Evolutionary conservation across 2,797 vertebrate species (phyloP), one percentile per base, ranked within the genome.

Genomic region (Forpus xanthops): DNA sequence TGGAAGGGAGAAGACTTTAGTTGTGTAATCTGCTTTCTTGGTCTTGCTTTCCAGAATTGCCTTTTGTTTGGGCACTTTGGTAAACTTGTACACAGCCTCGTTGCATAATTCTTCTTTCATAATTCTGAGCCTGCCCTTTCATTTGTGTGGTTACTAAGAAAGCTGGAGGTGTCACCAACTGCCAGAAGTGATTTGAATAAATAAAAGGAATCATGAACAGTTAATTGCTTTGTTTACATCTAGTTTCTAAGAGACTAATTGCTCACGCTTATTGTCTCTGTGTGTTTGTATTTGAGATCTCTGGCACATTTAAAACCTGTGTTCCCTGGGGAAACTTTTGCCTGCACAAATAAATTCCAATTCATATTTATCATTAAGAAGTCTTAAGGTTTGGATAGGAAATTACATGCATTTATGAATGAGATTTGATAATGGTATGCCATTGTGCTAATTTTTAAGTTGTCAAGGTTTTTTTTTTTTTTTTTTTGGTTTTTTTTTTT

Each of bases 181-280:
- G 82, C 90, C 88, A 86, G 60, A 91, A 89, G 20, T 79, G 28
- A 83, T 90, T 47, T 93, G 90, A 88, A 94, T 90, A 94, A 87
- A 89, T 76, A 78, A 92, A 67, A 76, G 62, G 73, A 93, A 78
- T 83, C 39, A 12, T 66, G 83, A 94, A 87, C 93, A 56, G 84
- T 85, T 92, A 80, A 78, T 88, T 94, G 94, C 73, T 94, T 67
- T 97, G 85, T 95, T 89, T 96, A 73, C 78, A n/a, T 77, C 61
- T 66, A 55, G 56, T 93, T 97, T 79, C 90, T 92, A 96, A 77
- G 96, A 90, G 64, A 95, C 83, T 64, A 94, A 68, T 27, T 79
- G 66, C 82, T 84, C 47, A 64, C 41, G 11, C 52, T 88, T 82
- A 33, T 41, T 75, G 70, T 55, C 37, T 55, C 41, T 65, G 5